Percentiles rank a stretch among this genome's conserved stretches.
phyloP scores from a whole-genome alignment of 2,888 invertebrate genomes.

The Cheilosia vernalis region DNA sequence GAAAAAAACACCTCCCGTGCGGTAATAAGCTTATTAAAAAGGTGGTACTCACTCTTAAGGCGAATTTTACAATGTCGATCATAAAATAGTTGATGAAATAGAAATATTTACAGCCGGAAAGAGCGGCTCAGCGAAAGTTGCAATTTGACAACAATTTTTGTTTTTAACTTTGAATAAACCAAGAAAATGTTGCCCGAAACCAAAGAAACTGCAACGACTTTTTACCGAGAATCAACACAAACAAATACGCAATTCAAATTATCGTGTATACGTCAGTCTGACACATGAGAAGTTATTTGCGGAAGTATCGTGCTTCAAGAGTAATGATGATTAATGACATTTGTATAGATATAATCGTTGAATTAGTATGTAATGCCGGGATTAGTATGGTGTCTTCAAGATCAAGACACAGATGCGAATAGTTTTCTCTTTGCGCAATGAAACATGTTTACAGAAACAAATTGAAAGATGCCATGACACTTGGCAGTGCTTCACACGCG shows the following conservation, averaged over 20 bases:
- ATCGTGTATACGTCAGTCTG: too few relatives aligned
- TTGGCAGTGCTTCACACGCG: neutral
- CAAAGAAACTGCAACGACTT: too few relatives aligned
- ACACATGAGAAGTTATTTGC: neutral
- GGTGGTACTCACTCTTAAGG: neutral
- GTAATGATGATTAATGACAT: constrained; percentile 11
- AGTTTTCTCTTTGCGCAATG: too few relatives aligned
- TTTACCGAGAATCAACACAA: too few relatives aligned
- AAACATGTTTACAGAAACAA: neutral
- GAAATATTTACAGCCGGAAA: constrained; percentile 6
- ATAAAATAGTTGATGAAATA: neutral
- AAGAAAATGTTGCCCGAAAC: too few relatives aligned
- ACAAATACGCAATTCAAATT: too few relatives aligned
- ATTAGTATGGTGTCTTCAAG: too few relatives aligned
- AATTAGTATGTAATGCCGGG: neutral
- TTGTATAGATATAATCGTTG: neutral
- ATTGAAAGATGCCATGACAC: constrained; percentile 2
- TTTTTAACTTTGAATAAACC: neutral
- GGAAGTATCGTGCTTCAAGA: neutral
- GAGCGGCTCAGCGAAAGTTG: constrained; percentile 16
- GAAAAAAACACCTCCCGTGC: too few relatives aligned
- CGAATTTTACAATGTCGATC: neutral
- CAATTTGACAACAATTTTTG: neutral
- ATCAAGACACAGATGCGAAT: too few relatives aligned
- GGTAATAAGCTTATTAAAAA: too few relatives aligned